A percentile compares a stretch with the other conserved stretches of the same genome.
Evolutionary conservation across 2,888 invertebrate genomes (phyloP).

Genomic region (Parasteatoda lunata): DNA sequence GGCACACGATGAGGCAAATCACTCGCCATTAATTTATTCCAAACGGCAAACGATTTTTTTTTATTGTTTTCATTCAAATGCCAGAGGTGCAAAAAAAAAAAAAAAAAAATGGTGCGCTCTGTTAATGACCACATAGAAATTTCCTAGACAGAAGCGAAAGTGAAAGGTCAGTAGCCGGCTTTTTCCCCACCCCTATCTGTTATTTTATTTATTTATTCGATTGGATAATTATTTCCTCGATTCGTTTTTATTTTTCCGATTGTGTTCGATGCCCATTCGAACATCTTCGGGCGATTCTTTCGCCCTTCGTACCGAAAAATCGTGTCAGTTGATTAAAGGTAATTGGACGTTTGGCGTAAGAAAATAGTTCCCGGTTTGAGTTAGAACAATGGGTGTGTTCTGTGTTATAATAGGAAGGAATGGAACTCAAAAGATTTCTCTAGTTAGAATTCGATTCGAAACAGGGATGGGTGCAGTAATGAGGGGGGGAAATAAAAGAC

Average conservation of each 20-base stretch:
- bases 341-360: not conserved
- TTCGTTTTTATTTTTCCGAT: not conserved
- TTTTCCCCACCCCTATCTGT: slow-evolving; percentile 7
- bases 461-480: too few species aligned
- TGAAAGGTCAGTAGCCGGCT: slow-evolving; percentile 32
- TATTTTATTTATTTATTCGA: not conserved
- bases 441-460: too few species aligned
- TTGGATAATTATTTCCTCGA: not conserved
- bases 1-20: too few species aligned
- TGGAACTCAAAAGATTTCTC: not conserved
- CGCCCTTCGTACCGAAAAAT: not conserved
- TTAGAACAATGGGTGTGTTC: not conserved
- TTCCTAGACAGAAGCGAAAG: slow-evolving; percentile 16
- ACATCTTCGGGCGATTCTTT: slow-evolving; percentile 2
- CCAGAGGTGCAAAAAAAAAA: too few species aligned
- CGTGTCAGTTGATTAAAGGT: slow-evolving; percentile 3
- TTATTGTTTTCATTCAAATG: too few species aligned
- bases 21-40: too few species aligned
- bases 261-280: slow-evolving; percentile 1
- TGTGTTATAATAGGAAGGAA: not conserved
- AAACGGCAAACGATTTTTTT: too few species aligned
- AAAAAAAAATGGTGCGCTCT: not conserved
- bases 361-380: not conserved
- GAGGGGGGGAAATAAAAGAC: too few species aligned
- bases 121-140: not conserved